Conservation (phyloP, 1,140 invertebrate genomes). For the Diorhabda elongata region DNA sequence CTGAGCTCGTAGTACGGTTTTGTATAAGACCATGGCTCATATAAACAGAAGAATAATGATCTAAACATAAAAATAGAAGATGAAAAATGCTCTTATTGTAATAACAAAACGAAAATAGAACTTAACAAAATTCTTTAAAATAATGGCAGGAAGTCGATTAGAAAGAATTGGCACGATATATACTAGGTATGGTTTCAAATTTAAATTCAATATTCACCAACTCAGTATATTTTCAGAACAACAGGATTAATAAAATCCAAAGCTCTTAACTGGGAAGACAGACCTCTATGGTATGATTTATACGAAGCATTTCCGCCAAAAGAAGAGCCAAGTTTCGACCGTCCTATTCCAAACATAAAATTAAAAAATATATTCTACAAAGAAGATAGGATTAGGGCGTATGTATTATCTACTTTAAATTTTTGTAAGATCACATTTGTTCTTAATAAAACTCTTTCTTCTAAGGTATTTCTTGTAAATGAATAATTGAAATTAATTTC, state of each 20-base stretch:
- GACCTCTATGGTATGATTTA: constrained; percentile 86
- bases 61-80: no score
- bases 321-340: constrained; percentile 67
- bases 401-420: constrained; percentile 44
- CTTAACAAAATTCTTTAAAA: background rate
- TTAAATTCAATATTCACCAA: constrained; percentile 16
- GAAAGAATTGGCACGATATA: constrained; percentile 72
- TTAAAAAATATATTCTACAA: constrained; percentile 74
- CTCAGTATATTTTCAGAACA: constrained; percentile 53
- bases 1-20: no score
- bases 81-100: no score
- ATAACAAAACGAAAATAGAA: no score
- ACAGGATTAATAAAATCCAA: constrained; percentile 70
- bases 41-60: no score
- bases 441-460: no score
- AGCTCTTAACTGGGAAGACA: constrained; percentile 70
- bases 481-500: constrained; percentile 10
- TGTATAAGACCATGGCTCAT: no score
- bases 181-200: constrained; percentile 52
- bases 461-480: background rate
- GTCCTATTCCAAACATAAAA: constrained; percentile 54
- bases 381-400: constrained; percentile 84
- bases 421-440: background rate
- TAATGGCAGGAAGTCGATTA: constrained; percentile 63
- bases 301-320: constrained; percentile 84